Base-by-base conservation (phyloP, 2,888 invertebrate species). In the Ichneumoninae sp. region DNA sequence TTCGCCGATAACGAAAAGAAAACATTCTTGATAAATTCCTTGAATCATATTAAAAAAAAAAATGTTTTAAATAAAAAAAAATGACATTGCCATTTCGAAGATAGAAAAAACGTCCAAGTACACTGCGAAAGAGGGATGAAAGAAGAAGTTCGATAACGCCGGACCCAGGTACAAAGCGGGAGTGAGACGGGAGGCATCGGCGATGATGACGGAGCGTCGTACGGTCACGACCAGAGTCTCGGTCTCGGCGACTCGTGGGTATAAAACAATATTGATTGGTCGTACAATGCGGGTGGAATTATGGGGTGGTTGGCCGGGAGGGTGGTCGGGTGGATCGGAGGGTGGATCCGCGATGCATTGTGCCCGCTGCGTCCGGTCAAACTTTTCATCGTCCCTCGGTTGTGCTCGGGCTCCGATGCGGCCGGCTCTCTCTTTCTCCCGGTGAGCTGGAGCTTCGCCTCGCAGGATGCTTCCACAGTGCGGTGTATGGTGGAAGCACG, bases 211-310 rank as follows among this genome's bases (percentile, higher is more conserved):
- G 89, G 65, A 75, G 30, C 66, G 40, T n/a, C 26, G 33, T 47
- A 33, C 65, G 30, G 75, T 57, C 62, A 65, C 52, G 54, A 60
- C 81, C 75, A 69, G 69, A 62, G 72, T 78, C 83, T 80, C 86
- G 44, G 85, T 89, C 90, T 91, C 90, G 88, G 76, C 88, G 89
- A 89, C 89, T 90, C 90, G 87, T 47, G 88, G 88, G 89, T 90
- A 91, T 90, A 91, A 91, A 92, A 91, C 90, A 91, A 91, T 93
- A 92, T 92, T 92, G 92, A 93, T 93, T 91, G 91, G 90, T 89
- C 88, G 90, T 90, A 90, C 90, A 91, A 92, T 91, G 90, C 87
- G 90, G 92, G 92, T 88, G 91, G 91, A 16, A 90, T 90, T 89
- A 90, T 88, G 88, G 91, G 91, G 90, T 91, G 90, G 91, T 88